Evolutionary conservation across 2,797 vertebrate species (phyloP), one percentile per base, ranked within the genome.

Genomic region (Streptopelia turtur): DNA sequence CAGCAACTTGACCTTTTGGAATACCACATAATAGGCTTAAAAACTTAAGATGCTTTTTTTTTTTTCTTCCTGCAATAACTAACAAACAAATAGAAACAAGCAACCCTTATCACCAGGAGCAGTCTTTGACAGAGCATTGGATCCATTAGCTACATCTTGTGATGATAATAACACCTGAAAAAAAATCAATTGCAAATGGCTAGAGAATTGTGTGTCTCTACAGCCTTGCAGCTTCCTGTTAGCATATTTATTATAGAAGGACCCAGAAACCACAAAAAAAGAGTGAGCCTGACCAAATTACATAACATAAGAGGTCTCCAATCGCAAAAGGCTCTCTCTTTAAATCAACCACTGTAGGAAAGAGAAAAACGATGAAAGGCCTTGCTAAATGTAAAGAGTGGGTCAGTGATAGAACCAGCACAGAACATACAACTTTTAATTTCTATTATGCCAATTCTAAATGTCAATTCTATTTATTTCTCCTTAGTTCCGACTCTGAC

Each of bases 1-100:
- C 70, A 95, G 74, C 93, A 91, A 93, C 89, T 94, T 96, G 91
- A 96, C 91, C 95, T 94, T 93, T 93, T 82, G 47, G 39, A 94
- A 94, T 52, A 86, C 30, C 33, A 13, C 33, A 86, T 94, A 96
- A 96, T 84, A 96, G 91, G 72, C 90, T 96, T 95, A 94, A 81
- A 93, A 94, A 88, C 82, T 72, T 94, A 94, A 94, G 87, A 80
- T 49, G 72, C 61, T 91, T 86, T 52, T 41, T 14, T 5, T 31
- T 35, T 23, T 1, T 4, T 11, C 30, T 49, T 52, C 50, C 64
- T 49, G 52, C 64, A 71, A 85, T 43, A 94, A 56, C 53, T 87
- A 55, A 53, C 45, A 52, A 96, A 79, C 71, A 83, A 88, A 88
- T 5, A 81, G 57, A 94, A 90, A 90, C 39, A 81, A 93, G 69